Percentiles rank a stretch among this genome's conserved stretches.
phyloP scores from a whole-genome alignment of 2,888 invertebrate species.

The Epirrhoe tristata region DNA sequence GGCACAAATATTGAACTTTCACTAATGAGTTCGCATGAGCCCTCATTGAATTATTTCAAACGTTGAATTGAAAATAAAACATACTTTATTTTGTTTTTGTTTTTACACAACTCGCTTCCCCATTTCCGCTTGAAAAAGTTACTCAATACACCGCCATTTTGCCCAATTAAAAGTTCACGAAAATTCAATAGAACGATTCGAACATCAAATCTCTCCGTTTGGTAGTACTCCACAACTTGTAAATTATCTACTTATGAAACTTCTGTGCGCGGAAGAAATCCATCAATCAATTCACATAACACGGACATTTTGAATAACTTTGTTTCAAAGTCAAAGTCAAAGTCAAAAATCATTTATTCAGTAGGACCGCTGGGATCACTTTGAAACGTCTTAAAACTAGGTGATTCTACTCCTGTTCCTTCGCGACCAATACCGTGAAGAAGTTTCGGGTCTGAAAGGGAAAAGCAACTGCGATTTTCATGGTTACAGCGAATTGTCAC shows the following conservation, averaged over 20 bases:
- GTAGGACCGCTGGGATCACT: too few relatives aligned
- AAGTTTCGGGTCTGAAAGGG: conserved; percentile 30
- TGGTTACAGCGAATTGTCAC: conserved; percentile 31
- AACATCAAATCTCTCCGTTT: not conserved
- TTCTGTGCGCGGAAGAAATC: conserved; percentile 15
- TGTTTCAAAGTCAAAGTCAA: too few relatives aligned
- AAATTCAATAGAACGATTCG: not conserved
- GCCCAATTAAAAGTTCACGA: not conserved
- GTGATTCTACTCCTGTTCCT: too few relatives aligned
- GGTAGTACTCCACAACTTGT: conserved; percentile 3
- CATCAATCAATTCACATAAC: conserved; percentile 28
- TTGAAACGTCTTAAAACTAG: too few relatives aligned
- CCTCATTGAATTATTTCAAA: too few relatives aligned
- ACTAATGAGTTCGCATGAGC: too few relatives aligned
- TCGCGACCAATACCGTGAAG: too few relatives aligned
- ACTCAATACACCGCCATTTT: not conserved
- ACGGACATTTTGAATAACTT: conserved; percentile 38
- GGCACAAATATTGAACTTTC: too few relatives aligned
- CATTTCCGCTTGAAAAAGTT: not conserved
- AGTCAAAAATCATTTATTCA: too few relatives aligned
- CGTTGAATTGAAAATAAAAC: too few relatives aligned
- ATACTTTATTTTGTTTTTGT: too few relatives aligned
- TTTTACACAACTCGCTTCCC: not conserved
- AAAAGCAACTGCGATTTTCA: conserved; percentile 27
- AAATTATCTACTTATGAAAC: conserved; percentile 13